Base-by-base conservation (phyloP, 2,888 invertebrate species). In the Drosophila quinaria region DNA sequence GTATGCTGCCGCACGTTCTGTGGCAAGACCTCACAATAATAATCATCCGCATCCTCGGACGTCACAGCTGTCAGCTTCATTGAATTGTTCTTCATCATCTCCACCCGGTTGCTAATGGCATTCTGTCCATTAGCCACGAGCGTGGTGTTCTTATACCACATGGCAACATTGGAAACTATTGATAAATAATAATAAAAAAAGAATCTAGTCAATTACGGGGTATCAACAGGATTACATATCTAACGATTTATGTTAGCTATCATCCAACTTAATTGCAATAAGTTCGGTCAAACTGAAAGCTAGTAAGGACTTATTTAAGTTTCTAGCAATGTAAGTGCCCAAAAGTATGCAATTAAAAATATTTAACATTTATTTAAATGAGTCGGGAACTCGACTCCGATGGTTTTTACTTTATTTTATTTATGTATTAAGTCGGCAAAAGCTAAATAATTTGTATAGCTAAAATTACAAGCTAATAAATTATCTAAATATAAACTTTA, bases 1-100 rank as follows among this genome's bases (percentile, higher is more conserved):
- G 90, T 84, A 22, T 87, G 84, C 50, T 90, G 81, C 44, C 67
- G 72, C 62, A 90, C 81, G 9, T 64, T 72, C 49, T 91, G 80
- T 8, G 92, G 92, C 70, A 91, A 58, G 2, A 92, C 85, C 33
- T 58, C 72, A 62, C 92, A 92, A 19, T 79, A 86, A 33, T 92
- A 92, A 42, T 86, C 81, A 46, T 81, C 91, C 2, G 82, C 82
- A 78, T 92, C 92, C 11, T 81, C 79, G n/a, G 72, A 51, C 42
- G 80, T 63, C 3, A 90, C 87, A 10, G 80, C 80, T 9, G 58
- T 51, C 33, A 92, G 80, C 19, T 78, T 54, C 11, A 92, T 79
- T 2, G 91, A 90, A 44, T 91, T 91, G 61, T 92, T 91, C 17
- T 69, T 76, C 64, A 91, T 73, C 25, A 79, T 68, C 17, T 91